A percentile compares a stretch with the other conserved stretches of the same genome.
phyloP scores from a whole-genome alignment of 2,797 vertebrate species.

The Microcaecilia unicolor region DNA sequence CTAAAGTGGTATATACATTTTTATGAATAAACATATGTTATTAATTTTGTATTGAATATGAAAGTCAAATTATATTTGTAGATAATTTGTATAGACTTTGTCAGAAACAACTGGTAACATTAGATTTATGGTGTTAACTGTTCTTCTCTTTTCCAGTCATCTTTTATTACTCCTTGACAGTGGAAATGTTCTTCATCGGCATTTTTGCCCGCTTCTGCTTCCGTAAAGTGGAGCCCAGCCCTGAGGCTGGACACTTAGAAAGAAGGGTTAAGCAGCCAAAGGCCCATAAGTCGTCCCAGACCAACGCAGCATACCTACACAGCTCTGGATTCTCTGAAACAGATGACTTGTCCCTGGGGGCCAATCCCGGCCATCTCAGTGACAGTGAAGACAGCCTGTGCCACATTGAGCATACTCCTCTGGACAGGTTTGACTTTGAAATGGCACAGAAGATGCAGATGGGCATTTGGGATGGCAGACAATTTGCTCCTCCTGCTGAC shows the following conservation, averaged over 20 bases:
- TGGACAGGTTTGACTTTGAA: slow-evolving; percentile 53
- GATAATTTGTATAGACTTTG: too few relatives aligned
- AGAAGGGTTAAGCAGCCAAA: neutral
- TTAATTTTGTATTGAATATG: too few relatives aligned
- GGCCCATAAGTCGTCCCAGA: slow-evolving; percentile 49
- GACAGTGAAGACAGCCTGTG: slow-evolving; percentile 58
- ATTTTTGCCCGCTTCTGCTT: slow-evolving; percentile 67
- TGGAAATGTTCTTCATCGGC: slow-evolving; percentile 76
- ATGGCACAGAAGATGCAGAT: too few relatives aligned
- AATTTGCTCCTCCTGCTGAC: too few relatives aligned
- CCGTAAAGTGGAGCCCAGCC: slow-evolving; percentile 53
- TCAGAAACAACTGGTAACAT: too few relatives aligned
- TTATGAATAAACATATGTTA: too few relatives aligned
- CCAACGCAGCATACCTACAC: slow-evolving; percentile 28
- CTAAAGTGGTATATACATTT: too few relatives aligned
- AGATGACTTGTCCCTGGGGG: neutral
- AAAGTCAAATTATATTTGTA: too few relatives aligned
- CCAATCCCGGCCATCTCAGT: slow-evolving; percentile 36
- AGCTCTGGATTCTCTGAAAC: slow-evolving; percentile 22
- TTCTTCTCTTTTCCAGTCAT: slow-evolving; percentile 47
- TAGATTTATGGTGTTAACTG: too few relatives aligned
- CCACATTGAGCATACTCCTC: slow-evolving; percentile 59
- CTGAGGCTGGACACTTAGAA: neutral
- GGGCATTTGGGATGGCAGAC: too few relatives aligned
- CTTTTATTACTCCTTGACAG: slow-evolving; percentile 64